These are phyloP conservation scores for Ctenicera cuprea DNA, from an alignment of 2,888 invertebrate genomes.

Conservation along the genomic window DNA sequence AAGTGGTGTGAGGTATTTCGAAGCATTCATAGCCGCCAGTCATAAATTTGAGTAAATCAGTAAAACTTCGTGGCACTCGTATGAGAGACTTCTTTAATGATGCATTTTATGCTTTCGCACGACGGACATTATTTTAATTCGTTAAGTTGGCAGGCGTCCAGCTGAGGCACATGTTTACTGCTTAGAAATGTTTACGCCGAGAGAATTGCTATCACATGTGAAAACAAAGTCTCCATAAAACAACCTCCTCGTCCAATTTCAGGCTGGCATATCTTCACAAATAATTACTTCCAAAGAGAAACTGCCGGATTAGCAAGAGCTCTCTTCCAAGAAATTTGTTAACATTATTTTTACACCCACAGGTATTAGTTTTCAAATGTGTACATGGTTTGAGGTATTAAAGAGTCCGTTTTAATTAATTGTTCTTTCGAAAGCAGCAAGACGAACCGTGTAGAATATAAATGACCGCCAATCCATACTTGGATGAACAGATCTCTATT, in stretches of 20 bases:
- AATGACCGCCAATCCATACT: constrained; percentile 29
- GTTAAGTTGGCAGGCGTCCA: constrained; percentile 69
- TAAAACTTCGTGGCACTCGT: constrained; percentile 70
- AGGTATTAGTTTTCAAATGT: constrained; percentile 34
- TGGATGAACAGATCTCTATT: constrained; percentile 38
- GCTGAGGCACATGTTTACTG: constrained; percentile 67
- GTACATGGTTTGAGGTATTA: constrained; percentile 30
- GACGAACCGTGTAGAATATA: constrained; percentile 32
- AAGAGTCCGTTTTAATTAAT: constrained; percentile 31
- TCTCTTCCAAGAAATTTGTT: constrained; percentile 38
- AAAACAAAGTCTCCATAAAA: constrained; percentile 54
- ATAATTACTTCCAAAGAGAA: constrained; percentile 47
- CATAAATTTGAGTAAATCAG: constrained; percentile 71
- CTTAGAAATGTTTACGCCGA: constrained; percentile 58
- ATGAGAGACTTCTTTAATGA: constrained; percentile 72
- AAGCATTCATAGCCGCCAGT: constrained; percentile 53
- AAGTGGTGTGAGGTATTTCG: constrained; percentile 50
- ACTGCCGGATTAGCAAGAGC: constrained; percentile 38
- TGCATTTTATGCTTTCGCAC: constrained; percentile 73
- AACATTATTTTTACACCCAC: constrained; percentile 40
- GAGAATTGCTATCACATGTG: constrained; percentile 62
- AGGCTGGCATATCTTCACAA: constrained; percentile 46
- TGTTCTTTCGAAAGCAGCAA: constrained; percentile 25
- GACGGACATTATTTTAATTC: constrained; percentile 73
- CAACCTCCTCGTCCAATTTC: constrained; percentile 50